Percentiles rank a stretch among this genome's conserved stretches.
Conservation (phyloP, 1,140 invertebrate species). For the Pteromalus puparum region DNA sequence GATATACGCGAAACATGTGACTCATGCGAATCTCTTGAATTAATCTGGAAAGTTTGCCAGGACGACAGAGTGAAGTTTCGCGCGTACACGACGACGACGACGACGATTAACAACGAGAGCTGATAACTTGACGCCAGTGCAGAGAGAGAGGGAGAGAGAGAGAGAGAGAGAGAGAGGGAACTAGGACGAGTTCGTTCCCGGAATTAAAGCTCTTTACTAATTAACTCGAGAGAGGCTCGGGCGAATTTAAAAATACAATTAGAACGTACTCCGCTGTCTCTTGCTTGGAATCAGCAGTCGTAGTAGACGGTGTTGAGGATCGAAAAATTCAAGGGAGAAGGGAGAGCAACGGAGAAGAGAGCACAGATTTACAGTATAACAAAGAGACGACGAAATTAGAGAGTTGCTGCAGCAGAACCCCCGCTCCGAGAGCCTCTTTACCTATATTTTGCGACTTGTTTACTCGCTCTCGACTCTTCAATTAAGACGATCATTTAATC, state of each 20-base stretch:
- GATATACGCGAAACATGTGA: not conserved
- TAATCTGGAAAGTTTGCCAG: not conserved
- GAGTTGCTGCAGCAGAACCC: not conserved
- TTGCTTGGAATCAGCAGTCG: slow-evolving; percentile 9
- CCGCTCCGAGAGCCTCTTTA: slow-evolving; percentile 23
- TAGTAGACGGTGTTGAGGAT: slow-evolving; percentile 25
- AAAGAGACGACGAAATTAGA: slow-evolving; percentile 17
- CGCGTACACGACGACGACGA: not conserved
- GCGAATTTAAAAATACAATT: slow-evolving; percentile 42
- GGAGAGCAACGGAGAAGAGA: not conserved
- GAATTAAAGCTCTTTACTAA: slow-evolving; percentile 43
- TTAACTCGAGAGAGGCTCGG: slow-evolving; percentile 40
- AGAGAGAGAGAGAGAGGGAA: not conserved
- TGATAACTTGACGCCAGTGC: not conserved
- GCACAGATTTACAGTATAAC: not conserved
- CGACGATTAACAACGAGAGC: not conserved
- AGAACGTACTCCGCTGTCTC: not conserved
- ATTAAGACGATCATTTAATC: slow-evolving; percentile 25
- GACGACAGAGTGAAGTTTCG: not conserved
- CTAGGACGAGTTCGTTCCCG: slow-evolving; percentile 38
- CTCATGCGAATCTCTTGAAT: not conserved
- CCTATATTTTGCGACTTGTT: slow-evolving; percentile 26
- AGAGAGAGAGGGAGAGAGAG: too few species aligned
- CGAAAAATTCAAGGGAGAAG: slow-evolving; percentile 46
- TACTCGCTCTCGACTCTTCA: not conserved